These are phyloP conservation scores for Meloidogyne hapla DNA, from an alignment of 1,140 invertebrate species.

Conservation along the genomic window DNA sequence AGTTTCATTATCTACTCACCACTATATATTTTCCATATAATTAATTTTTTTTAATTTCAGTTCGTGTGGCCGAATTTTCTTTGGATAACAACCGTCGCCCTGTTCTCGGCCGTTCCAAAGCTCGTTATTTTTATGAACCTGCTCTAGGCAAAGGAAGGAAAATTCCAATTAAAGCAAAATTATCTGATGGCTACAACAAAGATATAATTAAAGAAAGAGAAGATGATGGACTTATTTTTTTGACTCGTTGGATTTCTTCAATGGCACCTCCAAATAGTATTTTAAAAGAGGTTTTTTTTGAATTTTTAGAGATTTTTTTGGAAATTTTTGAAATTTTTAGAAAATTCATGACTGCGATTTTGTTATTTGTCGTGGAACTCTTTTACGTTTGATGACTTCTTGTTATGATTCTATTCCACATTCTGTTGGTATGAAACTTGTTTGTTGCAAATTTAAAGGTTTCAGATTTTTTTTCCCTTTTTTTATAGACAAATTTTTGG, in stretches of 20 bases:
- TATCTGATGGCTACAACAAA: background rate
- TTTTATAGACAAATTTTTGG: too few relatives aligned
- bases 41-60: background rate
- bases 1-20: too few relatives aligned
- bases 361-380: conserved; percentile 24
- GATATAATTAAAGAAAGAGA: conserved; percentile 11
- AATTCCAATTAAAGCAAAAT: background rate
- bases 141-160: background rate
- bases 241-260: conserved; percentile 13
- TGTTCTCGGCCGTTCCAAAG: conserved; percentile 19
- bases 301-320: too few relatives aligned
- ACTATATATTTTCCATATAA: too few relatives aligned
- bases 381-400: background rate
- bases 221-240: background rate
- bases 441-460: conserved; percentile 20
- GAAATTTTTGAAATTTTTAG: too few relatives aligned
- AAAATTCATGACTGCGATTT: conserved; percentile 22
- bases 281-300: conserved; percentile 10
- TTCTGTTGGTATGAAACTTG: conserved; percentile 19
- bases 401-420: conserved; percentile 8
- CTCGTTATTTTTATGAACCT: conserved; percentile 21
- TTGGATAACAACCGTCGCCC: background rate
- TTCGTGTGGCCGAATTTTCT: conserved; percentile 20
- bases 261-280: conserved; percentile 8
- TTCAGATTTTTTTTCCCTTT: background rate